These are phyloP conservation scores for Drosophila setosimentum DNA, from an alignment of 2,888 invertebrate species.

Conservation along the genomic window DNA sequence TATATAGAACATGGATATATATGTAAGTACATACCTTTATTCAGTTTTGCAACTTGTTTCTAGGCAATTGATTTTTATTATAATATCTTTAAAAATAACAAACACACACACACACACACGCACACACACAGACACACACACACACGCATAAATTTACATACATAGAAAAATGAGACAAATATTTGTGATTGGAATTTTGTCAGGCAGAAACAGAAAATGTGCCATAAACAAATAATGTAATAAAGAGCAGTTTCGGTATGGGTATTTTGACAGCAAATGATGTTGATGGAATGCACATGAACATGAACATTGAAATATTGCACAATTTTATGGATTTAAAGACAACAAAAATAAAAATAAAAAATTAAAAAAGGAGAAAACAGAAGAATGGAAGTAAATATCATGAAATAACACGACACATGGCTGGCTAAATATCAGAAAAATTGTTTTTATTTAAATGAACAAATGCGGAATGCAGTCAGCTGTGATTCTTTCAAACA, in stretches of 20 bases:
- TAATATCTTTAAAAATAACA: conserved; percentile 39
- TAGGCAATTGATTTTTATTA: conserved; percentile 5
- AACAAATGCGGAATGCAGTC: conserved; percentile 46
- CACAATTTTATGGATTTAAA: not conserved
- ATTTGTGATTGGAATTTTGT: conserved; percentile 27
- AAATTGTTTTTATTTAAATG: conserved; percentile 7
- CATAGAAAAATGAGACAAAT: conserved; percentile 4
- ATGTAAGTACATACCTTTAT: conserved; percentile 62
- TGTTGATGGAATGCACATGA: conserved; percentile 21
- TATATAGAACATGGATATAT: not conserved
- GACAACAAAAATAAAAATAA: not conserved
- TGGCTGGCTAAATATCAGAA: conserved; percentile 34
- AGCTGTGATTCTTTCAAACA: conserved; percentile 47
- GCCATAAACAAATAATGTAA: conserved; percentile 59
- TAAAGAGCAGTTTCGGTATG: conserved; percentile 26
- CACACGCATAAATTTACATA: conserved; percentile 13
- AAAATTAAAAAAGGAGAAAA: no score
- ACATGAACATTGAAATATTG: conserved; percentile 51
- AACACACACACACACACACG: no score
- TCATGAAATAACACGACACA: conserved; percentile 36
- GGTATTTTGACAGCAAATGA: conserved; percentile 24
- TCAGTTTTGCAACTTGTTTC: conserved; percentile 14
- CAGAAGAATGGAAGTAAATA: conserved; percentile 20
- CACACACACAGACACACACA: conserved; percentile 14
- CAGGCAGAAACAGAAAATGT: conserved; percentile 56